Evolutionary conservation across 2,888 invertebrate species (phyloP).

Genomic region (Chalcis sispes): DNA sequence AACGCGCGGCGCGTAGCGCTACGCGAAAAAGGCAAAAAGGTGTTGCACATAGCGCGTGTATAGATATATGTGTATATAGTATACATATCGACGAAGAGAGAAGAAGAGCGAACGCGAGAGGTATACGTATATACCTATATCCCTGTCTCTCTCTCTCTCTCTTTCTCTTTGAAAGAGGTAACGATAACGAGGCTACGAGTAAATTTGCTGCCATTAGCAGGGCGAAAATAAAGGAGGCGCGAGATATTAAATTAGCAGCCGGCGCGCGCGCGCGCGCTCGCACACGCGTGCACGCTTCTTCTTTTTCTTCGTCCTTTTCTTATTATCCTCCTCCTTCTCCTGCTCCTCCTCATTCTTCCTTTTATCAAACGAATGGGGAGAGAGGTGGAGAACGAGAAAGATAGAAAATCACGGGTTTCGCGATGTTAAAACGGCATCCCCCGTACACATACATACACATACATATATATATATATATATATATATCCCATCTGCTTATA

Average conservation of each 20-base stretch:
- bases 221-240: conserved; percentile 73
- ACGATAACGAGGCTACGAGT: conserved; percentile 71
- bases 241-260: conserved; percentile 74
- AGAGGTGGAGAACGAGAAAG: not conserved
- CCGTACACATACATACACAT: too few relatives aligned
- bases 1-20: not conserved
- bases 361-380: too few relatives aligned
- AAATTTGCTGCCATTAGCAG: conserved; percentile 74
- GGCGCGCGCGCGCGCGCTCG: conserved; percentile 61
- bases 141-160: conserved; percentile 20
- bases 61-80: too few relatives aligned
- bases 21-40: conserved; percentile 47
- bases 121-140: conserved; percentile 34
- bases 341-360: conserved; percentile 8
- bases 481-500: conserved; percentile 4
- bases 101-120: conserved; percentile 43
- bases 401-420: conserved; percentile 22
- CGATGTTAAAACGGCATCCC: conserved; percentile 14
- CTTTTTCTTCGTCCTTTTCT: conserved; percentile 54
- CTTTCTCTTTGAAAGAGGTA: conserved; percentile 49
- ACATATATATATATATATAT: too few relatives aligned
- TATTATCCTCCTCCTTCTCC: too few relatives aligned
- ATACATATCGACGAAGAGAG: conserved; percentile 13
- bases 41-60: not conserved
- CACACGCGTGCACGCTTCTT: conserved; percentile 59